Evolutionary conservation across 2,888 invertebrate genomes (phyloP).

Genomic region (Azorinus chamasolen): DNA sequence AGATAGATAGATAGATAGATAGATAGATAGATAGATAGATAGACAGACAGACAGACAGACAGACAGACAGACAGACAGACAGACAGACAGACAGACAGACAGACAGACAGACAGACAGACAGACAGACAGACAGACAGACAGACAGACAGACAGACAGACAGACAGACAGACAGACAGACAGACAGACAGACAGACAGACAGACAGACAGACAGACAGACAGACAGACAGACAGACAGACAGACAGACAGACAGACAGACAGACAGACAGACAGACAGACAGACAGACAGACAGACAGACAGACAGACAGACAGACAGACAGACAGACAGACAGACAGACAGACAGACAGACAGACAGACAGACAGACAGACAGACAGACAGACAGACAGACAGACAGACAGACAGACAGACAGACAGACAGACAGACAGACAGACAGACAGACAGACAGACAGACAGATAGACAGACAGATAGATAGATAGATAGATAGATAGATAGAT

Average conservation of each 20-base stretch:
- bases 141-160: conserved; percentile 3
- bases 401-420: conserved; percentile 11
- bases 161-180: conserved; percentile 3
- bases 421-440: conserved; percentile 15
- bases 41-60: no score
- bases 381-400: conserved; percentile 19
- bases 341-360: conserved; percentile 15
- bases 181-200: conserved; percentile 4
- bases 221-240: conserved; percentile 21
- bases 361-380: conserved; percentile 19
- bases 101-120: conserved; percentile 3
- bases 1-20: background rate
- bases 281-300: conserved; percentile 20
- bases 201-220: conserved; percentile 22
- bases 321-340: conserved; percentile 17
- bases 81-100: conserved; percentile 3
- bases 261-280: conserved; percentile 23
- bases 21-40: background rate
- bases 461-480: no score
- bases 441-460: conserved; percentile 30
- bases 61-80: conserved; percentile 3
- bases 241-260: conserved; percentile 20
- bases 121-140: conserved; percentile 3
- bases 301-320: conserved; percentile 21
- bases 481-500: background rate